Conservation (phyloP, 2,797 vertebrate species). For the Eulemur rubriventer region DNA sequence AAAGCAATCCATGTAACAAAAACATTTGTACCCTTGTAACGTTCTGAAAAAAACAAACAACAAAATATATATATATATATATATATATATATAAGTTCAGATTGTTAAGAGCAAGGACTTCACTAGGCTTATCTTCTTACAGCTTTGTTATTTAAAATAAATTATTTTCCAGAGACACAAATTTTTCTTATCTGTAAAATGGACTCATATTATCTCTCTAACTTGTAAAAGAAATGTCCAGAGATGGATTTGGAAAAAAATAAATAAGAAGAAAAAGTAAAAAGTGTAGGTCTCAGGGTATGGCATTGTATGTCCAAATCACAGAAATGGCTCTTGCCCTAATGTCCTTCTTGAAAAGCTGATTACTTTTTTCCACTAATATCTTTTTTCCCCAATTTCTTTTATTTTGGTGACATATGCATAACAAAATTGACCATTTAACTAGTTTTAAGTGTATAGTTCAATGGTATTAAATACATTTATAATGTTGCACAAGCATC, state of each 20-base stretch:
- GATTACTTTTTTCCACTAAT: not conserved
- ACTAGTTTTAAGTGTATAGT: not conserved
- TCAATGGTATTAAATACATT: not conserved
- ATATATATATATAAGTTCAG: not conserved
- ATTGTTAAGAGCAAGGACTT: not conserved
- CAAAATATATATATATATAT: no score
- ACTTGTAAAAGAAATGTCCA: not conserved
- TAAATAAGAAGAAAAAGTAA: not conserved
- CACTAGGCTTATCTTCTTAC: not conserved
- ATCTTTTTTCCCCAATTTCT: not conserved
- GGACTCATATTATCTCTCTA: not conserved
- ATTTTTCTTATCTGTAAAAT: not conserved
- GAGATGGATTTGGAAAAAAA: not conserved
- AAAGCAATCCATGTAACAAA: no score
- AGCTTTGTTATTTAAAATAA: not conserved
- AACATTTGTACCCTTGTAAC: no score
- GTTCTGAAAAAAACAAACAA: no score
- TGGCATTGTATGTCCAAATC: not conserved
- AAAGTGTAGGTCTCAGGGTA: not conserved
- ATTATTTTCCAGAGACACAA: not conserved
- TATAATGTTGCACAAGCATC: not conserved
- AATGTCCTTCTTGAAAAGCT: not conserved
- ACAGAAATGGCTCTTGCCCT: not conserved
- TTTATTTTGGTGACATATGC: not conserved
- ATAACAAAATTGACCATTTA: not conserved